Base-by-base conservation (phyloP, 2,888 invertebrate species). In the Agrotis ipsilon region DNA sequence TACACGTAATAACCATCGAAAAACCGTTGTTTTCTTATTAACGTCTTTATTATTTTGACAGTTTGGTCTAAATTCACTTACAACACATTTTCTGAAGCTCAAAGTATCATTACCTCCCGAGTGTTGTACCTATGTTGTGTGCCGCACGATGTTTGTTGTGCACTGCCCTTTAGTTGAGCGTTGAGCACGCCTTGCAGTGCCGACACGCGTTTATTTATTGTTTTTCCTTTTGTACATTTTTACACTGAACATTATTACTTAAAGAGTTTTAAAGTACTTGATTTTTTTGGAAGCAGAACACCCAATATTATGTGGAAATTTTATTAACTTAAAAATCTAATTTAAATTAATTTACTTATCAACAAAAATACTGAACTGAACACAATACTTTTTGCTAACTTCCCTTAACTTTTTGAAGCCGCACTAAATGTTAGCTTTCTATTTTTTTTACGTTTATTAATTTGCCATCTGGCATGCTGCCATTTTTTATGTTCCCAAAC, bases 401-500 rank as follows among this genome's bases (percentile, higher is more conserved):
- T 52, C 58, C 60, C 66, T 61, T 76, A 82, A 80, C 64, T 78
- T 58, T 70, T 72, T 75, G 70, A 68, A 76, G 65, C 79, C 68
- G 87, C 86, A 86, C 87, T 88, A 82, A 83, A 84, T 89, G 87
- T 87, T 76, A 80, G 85, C 82, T 84, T 84, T 66, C 75, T 82
- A 72, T 55, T 57, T n/a, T 81, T 57, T 81, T 78, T 79, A 72
- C 75, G 65, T 69, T 72, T 78, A 76, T 83, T 85, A 71, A 82
- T 86, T 85, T 81, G 84, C 86, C 82, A 61, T 68, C 75, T 81
- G 85, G 88, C 89, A 89, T 91, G 90, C 82, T 65, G 80, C 83
- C 85, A 75, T 6, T 81, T 82, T 85, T 85, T 61, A 81, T 82
- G 78, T 78, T 83, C 66, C 68, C 68, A 60, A 57, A 70, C 62